phyloP scores from a whole-genome alignment of 2,888 invertebrate species.

The Entomobrya multifasciata region DNA sequence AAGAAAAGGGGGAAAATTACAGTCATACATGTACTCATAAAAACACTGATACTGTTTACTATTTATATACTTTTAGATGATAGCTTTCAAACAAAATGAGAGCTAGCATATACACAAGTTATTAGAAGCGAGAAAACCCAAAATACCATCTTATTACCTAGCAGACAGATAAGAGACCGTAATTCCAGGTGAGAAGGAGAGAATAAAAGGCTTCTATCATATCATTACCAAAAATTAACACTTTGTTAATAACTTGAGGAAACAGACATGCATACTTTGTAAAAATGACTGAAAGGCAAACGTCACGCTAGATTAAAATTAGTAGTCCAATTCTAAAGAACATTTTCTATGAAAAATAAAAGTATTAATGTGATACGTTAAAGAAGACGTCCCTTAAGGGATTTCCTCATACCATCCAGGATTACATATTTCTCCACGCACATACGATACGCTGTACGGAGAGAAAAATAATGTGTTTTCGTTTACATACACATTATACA shows the following conservation, averaged over 20 bases:
- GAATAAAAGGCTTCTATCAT: conserved; percentile 51
- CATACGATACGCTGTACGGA: background rate
- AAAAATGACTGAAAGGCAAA: conserved; percentile 66
- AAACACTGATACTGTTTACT: background rate
- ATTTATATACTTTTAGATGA: background rate
- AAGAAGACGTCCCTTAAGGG: conserved; percentile 62
- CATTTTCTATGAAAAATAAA: conserved; percentile 59
- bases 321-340: conserved; percentile 51
- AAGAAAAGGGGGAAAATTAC: background rate
- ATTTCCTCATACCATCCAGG: conserved; percentile 56
- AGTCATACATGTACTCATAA: background rate
- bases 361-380: conserved; percentile 62
- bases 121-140: background rate
- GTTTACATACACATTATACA: conserved; percentile 50
- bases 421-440: conserved; percentile 44
- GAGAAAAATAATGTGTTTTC: conserved; percentile 14
- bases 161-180: conserved; percentile 22
- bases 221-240: conserved; percentile 71
- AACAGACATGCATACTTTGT: conserved; percentile 32
- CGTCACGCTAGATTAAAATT: conserved; percentile 72
- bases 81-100: conserved; percentile 6
- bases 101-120: conserved; percentile 32
- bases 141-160: conserved; percentile 8
- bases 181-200: conserved; percentile 35
- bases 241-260: conserved; percentile 70